Evolutionary conservation across 2,888 invertebrate genomes (phyloP).

Genomic region (Philereme transversata): DNA sequence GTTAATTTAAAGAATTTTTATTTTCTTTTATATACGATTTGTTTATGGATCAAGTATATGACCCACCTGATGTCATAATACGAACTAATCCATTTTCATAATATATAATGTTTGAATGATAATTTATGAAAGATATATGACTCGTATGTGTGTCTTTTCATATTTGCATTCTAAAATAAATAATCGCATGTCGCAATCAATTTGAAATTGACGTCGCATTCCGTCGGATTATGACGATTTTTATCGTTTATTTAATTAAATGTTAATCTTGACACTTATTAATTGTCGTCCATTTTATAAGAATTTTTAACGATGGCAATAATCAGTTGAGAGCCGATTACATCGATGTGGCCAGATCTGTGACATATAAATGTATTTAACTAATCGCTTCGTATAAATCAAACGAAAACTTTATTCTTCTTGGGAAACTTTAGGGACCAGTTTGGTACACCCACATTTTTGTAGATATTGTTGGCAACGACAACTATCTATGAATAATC

Average conservation of each 20-base stretch:
- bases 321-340: conserved; percentile 63
- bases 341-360: conserved; percentile 59
- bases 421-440: conserved; percentile 37
- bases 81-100: no score
- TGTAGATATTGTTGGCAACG: conserved; percentile 17
- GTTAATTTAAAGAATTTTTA: no score
- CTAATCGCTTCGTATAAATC: conserved; percentile 68
- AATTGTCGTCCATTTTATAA: conserved; percentile 70
- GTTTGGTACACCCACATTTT: conserved; percentile 45
- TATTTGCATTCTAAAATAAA: neutral
- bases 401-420: conserved; percentile 47
- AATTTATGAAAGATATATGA: no score
- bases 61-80: no score
- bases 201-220: conserved; percentile 33
- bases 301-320: conserved; percentile 65
- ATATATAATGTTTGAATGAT: no score
- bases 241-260: conserved; percentile 69
- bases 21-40: no score
- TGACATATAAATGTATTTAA: conserved; percentile 68
- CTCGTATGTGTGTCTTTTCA: no score
- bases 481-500: conserved; percentile 30
- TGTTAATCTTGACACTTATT: conserved; percentile 76
- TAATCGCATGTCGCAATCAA: conserved; percentile 13
- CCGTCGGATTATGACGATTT: conserved; percentile 56
- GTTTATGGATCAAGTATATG: no score